phyloP scores from a whole-genome alignment of 2,888 invertebrate genomes.

The Amphipyra tragopoginis region DNA sequence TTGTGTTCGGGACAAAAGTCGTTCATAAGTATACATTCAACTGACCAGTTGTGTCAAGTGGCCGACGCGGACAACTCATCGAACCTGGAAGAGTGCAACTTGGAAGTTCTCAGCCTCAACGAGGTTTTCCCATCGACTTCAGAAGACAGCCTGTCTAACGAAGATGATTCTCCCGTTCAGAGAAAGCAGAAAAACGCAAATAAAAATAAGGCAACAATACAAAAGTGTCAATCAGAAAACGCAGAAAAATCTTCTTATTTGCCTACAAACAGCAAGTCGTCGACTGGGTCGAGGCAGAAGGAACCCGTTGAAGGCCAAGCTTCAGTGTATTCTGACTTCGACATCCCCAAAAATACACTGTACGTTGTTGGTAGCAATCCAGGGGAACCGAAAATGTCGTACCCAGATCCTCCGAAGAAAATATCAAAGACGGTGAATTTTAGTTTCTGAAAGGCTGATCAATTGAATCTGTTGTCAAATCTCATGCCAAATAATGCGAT shows the following conservation, averaged over 20 bases:
- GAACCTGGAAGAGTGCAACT: constrained; percentile 81
- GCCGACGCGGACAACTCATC: constrained; percentile 70
- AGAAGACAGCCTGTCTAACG: constrained; percentile 84
- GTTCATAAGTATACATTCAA: constrained; percentile 87
- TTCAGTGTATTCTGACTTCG: constrained; percentile 81
- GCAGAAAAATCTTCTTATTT: constrained; percentile 72
- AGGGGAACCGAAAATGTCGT: constrained; percentile 86
- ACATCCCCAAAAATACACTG: constrained; percentile 85
- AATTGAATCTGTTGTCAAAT: not conserved
- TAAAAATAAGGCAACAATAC: constrained; percentile 66
- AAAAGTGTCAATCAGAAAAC: constrained; percentile 65
- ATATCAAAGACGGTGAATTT: constrained; percentile 82
- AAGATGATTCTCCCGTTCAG: constrained; percentile 76
- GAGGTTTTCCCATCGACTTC: constrained; percentile 86
- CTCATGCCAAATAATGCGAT: too few species aligned
- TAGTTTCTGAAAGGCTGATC: not conserved
- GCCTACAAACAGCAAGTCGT: constrained; percentile 85
- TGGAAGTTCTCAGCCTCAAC: constrained; percentile 84
- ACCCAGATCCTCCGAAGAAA: constrained; percentile 84
- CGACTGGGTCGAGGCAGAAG: constrained; percentile 77
- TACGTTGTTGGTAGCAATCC: constrained; percentile 86
- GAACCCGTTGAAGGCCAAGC: constrained; percentile 73
- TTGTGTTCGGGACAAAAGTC: constrained; percentile 80
- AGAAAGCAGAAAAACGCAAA: constrained; percentile 67
- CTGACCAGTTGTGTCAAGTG: constrained; percentile 84